These are phyloP conservation scores for Origma solitaria DNA, from an alignment of 2,113 vertebrate species.

Conservation along the genomic window DNA sequence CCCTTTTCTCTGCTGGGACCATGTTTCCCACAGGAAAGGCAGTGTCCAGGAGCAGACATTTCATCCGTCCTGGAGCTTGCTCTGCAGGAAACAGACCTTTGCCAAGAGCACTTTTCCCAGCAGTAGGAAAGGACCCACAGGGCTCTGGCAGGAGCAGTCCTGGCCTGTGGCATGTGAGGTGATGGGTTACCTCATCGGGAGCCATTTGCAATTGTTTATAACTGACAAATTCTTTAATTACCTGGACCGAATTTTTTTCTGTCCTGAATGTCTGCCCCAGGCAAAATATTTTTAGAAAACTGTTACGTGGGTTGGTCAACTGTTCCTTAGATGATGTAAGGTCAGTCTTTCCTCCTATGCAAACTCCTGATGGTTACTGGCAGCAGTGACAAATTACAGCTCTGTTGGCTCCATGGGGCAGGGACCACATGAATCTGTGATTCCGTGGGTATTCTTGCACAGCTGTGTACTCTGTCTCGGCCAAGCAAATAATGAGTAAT, in stretches of 20 bases:
- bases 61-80: not conserved
- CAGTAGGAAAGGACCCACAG: not conserved
- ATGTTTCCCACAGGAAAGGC: not conserved
- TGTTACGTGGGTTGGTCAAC: not conserved
- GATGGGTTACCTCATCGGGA: not conserved
- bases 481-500: not conserved
- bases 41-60: not conserved
- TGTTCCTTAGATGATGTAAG: not conserved
- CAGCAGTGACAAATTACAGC: not conserved
- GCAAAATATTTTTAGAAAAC: not conserved
- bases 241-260: not conserved
- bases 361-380: not conserved
- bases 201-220: not conserved
- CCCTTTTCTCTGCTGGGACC: not conserved
- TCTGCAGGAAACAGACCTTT: not conserved
- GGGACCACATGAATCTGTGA: not conserved
- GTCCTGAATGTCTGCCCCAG: not conserved
- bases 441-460: not conserved
- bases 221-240: slow-evolving; percentile 9
- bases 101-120: not conserved
- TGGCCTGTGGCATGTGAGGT: fast-evolving
- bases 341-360: not conserved
- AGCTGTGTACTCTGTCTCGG: not conserved
- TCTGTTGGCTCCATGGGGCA: not conserved
- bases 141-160: fast-evolving